Conservation (phyloP, 1,140 invertebrate species). For the Metopolophium dirhodum region DNA sequence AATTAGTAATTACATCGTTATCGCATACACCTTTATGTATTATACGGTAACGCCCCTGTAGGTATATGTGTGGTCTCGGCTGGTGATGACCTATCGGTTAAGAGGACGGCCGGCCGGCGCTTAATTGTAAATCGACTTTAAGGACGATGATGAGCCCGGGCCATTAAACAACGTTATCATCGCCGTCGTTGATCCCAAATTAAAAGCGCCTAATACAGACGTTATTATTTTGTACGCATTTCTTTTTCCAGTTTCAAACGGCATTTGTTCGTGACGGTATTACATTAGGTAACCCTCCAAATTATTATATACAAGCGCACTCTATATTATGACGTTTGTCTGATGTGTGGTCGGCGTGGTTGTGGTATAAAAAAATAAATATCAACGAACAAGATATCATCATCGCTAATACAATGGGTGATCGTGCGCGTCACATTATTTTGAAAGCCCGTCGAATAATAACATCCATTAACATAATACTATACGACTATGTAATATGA, state of each 20-base stretch:
- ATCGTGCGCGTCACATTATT: no score
- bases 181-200: not conserved
- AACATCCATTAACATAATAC: no score
- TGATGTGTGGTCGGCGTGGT: not conserved
- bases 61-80: not conserved
- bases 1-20: slow-evolving; percentile 14
- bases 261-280: not conserved
- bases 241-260: not conserved
- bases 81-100: not conserved
- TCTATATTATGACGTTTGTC: not conserved
- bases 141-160: not conserved
- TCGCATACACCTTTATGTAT: not conserved
- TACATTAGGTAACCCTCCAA: no score
- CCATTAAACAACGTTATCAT: not conserved
- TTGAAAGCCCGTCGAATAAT: no score
- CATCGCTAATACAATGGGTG: not conserved
- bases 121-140: slow-evolving; percentile 3
- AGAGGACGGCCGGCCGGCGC: not conserved
- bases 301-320: not conserved
- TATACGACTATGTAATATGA: no score
- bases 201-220: not conserved
- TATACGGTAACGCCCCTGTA: not conserved
- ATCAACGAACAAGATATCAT: not conserved
- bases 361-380: not conserved
- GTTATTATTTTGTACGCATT: not conserved